Evolutionary conservation across 2,113 vertebrate genomes (phyloP), one percentile per base, ranked within the genome.

Genomic region (Sylvilagus bachmani): DNA sequence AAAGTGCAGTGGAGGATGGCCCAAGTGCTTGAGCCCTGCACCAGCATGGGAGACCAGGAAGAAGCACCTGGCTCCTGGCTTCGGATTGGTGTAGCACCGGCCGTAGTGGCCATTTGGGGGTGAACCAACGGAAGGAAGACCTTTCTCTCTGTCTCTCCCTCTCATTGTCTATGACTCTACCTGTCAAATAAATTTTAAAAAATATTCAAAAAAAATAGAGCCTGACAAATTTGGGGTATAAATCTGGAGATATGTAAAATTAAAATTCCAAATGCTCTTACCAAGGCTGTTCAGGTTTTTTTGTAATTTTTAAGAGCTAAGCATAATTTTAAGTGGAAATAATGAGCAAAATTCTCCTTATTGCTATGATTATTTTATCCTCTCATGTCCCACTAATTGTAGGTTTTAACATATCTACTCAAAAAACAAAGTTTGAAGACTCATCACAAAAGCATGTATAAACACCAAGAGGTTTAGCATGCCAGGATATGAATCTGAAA

Each of bases 391-490:
- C 25, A 84, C 29, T 66, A 86, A 49, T 10, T 27, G n/a, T 62
- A 22, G 12, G 25, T 62, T 93, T 93, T 80, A 86, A 14, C 27
- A 70, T 55, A 69, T 66, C 78, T 79, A 44, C 61, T 81, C 87
- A 92, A 87, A n/a, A 19, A 16, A 77, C 80, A 81, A 88, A 66
- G 66, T 64, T 55, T 80, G 36, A 94, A 94, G 36, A 74, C 61
- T 90, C 85, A 90, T 83, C 74, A 67, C 81, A 92, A 88, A 93
- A 79, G 19, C 21, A 92, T 74, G 74, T 66, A 62, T 58, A 91
- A 88, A 67, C 3, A 73, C 36, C n/a, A 71, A 91, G 55, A 89
- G 51, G 53, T 67, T 84, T 81, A 58, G 44, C n/a, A 4, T 51
- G 31, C 66, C 19, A 49, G 70, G 82, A 67, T 74, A 88, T 70